These are phyloP conservation scores for Trichomalopsis sarcophagae DNA, from an alignment of 1,140 invertebrate genomes.

Conservation along the genomic window DNA sequence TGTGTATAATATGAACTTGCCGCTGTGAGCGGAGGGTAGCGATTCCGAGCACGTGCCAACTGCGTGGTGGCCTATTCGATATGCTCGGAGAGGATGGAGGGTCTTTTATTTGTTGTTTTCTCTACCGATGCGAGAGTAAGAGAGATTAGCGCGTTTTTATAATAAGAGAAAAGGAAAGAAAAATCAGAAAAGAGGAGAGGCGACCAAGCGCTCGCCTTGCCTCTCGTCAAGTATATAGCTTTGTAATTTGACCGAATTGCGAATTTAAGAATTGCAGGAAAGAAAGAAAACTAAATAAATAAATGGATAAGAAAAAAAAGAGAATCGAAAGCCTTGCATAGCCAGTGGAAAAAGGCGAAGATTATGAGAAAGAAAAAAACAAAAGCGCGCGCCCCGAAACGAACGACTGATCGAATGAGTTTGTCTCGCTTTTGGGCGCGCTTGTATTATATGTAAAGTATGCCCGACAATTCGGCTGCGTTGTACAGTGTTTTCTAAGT, in stretches of 20 bases:
- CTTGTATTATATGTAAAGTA: constrained; percentile 76
- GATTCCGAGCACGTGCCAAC: constrained; percentile 27
- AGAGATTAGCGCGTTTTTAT: constrained; percentile 37
- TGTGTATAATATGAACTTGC: constrained; percentile 29
- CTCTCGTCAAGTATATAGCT: constrained; percentile 7
- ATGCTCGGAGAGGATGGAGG: neutral
- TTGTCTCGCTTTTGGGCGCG: constrained; percentile 66
- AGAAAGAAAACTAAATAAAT: constrained; percentile 31
- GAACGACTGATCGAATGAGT: constrained; percentile 54
- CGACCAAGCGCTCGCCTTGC: neutral
- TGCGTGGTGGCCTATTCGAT: constrained; percentile 33
- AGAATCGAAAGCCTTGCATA: constrained; percentile 57
- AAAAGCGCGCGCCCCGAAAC: constrained; percentile 54
- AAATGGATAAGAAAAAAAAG: constrained; percentile 36
- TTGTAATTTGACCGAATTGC: constrained; percentile 33
- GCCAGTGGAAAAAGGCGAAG: constrained; percentile 58
- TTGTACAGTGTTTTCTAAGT: constrained; percentile 77
- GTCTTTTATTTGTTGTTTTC: constrained; percentile 34
- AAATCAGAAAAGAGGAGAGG: neutral
- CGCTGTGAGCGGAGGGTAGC: neutral
- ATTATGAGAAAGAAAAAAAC: constrained; percentile 43
- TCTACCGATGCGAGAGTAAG: constrained; percentile 22
- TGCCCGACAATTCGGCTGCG: constrained; percentile 72
- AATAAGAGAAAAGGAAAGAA: neutral
- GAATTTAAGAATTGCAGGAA: neutral